These are phyloP conservation scores for Ctenodactylus gundi DNA, from an alignment of 2,113 vertebrate species.

Conservation along the genomic window DNA sequence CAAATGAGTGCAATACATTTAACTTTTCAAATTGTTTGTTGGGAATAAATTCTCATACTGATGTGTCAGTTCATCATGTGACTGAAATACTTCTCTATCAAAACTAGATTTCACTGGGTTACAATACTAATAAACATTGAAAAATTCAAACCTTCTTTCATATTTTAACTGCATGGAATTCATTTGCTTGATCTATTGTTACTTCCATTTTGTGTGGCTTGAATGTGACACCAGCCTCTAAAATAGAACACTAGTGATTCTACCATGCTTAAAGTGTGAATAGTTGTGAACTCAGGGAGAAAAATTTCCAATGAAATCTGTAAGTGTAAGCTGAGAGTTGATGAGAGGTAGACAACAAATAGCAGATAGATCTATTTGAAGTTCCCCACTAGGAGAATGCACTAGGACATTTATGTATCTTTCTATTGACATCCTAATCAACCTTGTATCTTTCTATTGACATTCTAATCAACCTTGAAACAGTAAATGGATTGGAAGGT, in stretches of 20 bases:
- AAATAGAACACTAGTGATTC: slow-evolving; percentile 10
- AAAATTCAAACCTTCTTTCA: neutral
- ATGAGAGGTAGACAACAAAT: neutral
- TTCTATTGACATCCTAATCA: neutral
- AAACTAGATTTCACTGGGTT: neutral
- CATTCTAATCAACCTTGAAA: neutral
- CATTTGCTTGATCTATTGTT: neutral
- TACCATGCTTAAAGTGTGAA: neutral
- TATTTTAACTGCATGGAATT: neutral
- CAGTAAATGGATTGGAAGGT: neutral
- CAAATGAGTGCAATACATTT: neutral
- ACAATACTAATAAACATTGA: neutral
- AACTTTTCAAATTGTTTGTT: neutral
- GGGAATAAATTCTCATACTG: neutral
- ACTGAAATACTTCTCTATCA: neutral
- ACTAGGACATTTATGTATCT: neutral
- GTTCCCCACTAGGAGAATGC: neutral
- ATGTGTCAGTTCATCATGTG: neutral
- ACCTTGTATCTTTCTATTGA: neutral
- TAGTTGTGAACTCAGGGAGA: neutral
- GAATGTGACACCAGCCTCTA: neutral
- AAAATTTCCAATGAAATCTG: neutral
- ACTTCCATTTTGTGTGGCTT: neutral
- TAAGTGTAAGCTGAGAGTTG: neutral
- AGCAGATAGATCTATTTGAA: neutral